Evolutionary conservation across 1,140 invertebrate species (phyloP), one percentile per base, ranked within the genome.

Genomic region (Lordiphosa mommai): DNA sequence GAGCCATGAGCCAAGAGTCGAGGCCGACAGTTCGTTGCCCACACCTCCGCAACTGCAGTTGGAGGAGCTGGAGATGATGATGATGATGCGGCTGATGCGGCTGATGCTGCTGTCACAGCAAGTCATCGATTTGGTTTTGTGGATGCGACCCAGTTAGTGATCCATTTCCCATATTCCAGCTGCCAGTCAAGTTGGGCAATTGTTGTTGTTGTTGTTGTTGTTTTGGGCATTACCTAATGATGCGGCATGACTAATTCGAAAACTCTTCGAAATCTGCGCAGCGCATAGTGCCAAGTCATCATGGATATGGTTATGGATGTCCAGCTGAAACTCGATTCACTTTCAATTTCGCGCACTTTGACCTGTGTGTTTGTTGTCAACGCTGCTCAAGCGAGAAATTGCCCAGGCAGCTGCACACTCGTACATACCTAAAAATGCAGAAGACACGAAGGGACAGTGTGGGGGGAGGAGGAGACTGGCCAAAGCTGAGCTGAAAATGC

Each of bases 301-400:
- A 12, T 1, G 17, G 13, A 10, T 16, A 9, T 1, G 9, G 57
- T 23, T 13, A 12, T 27, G 13, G 4, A 38, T 77, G 61, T 67
- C 73, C 68, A 58, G 61, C 51, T 46, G 57, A 59, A 38, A 32
- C 53, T 53, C 36, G 57, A 29, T 41, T 82, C 71, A 82, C 66
- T 80, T 66, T 82, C 66, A 55, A 57, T 76, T 82, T 82, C 37
- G 47, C 57, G 55, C 58, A 64, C 57, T 70, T 58, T 64, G 60
- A 66, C 49, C 53, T 61, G 27, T 50, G 55, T 57, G 12, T 57
- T 32, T 32, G 56, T 67, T 69, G 61, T 61, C 46, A 67, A 60
- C 52, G 64, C 55, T 61, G 55, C 30, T 76, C 66, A 82, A 76
- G 47, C 76, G 76, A 57, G 71, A 80, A 80, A 80, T 80, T 80